Conservation (phyloP, 1,140 invertebrate species). For the Physella acuta region DNA sequence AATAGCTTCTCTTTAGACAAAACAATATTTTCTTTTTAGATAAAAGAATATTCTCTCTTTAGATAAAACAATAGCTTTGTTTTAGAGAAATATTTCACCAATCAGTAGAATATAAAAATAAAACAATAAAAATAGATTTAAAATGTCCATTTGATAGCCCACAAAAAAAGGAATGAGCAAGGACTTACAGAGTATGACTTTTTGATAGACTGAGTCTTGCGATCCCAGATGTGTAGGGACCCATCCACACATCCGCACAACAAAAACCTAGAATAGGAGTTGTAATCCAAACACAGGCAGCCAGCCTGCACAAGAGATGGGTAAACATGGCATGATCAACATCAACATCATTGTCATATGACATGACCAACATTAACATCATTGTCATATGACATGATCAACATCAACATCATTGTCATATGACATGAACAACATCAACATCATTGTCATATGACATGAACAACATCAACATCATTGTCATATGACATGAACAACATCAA, state of each 20-base stretch:
- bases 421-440: too few species aligned
- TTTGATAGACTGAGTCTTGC: slow-evolving; percentile 49
- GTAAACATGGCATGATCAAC: too few species aligned
- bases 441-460: too few species aligned
- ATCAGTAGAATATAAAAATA: neutral
- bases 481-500: too few species aligned
- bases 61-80: neutral
- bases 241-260: slow-evolving; percentile 45
- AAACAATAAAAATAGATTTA: neutral
- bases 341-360: too few species aligned
- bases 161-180: neutral
- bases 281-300: slow-evolving; percentile 46
- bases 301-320: slow-evolving; percentile 40
- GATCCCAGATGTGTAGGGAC: slow-evolving; percentile 49
- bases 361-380: too few species aligned
- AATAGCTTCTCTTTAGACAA: neutral
- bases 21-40: neutral
- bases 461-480: too few species aligned
- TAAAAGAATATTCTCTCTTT: neutral
- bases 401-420: too few species aligned
- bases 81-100: neutral
- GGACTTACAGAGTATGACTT: slow-evolving; percentile 51
- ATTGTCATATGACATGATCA: too few species aligned
- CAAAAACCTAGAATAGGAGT: slow-evolving; percentile 48
- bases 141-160: neutral